Percentiles rank a stretch among this genome's conserved stretches.
phyloP scores from a whole-genome alignment of 2,888 invertebrate species.

The Diploptera punctata region DNA sequence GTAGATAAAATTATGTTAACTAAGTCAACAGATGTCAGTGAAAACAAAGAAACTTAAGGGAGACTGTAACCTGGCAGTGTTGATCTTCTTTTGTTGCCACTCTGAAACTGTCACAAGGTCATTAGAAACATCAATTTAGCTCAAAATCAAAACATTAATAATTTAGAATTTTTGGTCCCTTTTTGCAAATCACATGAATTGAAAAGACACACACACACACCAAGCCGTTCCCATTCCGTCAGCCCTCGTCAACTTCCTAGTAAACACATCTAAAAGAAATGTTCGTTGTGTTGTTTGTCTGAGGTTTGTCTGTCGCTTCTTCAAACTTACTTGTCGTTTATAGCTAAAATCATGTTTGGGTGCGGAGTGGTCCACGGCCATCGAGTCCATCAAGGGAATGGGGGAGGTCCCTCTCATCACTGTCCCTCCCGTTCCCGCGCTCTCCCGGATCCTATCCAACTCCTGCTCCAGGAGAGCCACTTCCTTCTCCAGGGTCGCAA shows the following conservation, averaged over 20 bases:
- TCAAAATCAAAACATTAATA: background rate
- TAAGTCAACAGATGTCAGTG: no score
- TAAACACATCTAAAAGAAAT: conserved; percentile 29
- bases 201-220: conserved; percentile 28
- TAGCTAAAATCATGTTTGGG: conserved; percentile 67
- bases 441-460: conserved; percentile 63
- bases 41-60: no score
- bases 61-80: no score
- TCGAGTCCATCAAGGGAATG: conserved; percentile 33
- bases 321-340: conserved; percentile 80
- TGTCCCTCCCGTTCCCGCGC: conserved; percentile 26
- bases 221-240: conserved; percentile 30
- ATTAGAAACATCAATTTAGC: background rate
- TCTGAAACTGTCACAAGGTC: background rate
- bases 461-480: conserved; percentile 81
- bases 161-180: conserved; percentile 28
- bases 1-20: no score
- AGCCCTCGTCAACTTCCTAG: conserved; percentile 20
- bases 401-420: conserved; percentile 29
- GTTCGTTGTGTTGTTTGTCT: background rate
- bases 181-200: conserved; percentile 34
- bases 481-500: conserved; percentile 86
- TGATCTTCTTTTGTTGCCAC: no score
- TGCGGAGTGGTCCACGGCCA: conserved; percentile 10
- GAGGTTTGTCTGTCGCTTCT: background rate